phyloP scores from a whole-genome alignment of 2,888 invertebrate genomes.

The Eristalis intricaria region DNA sequence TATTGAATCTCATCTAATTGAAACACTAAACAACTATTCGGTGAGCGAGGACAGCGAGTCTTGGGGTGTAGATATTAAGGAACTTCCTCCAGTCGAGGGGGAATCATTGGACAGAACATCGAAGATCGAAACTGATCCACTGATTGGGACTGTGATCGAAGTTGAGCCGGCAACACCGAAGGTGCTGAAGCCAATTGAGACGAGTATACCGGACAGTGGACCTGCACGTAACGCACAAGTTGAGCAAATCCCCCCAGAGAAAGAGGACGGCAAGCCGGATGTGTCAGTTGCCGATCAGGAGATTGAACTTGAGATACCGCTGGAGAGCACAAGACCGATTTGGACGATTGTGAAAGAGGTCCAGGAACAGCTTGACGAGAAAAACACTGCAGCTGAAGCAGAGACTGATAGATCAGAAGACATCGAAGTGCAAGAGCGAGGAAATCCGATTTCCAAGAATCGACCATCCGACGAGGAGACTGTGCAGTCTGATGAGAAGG shows the following conservation, averaged over 20 bases:
- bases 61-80: constrained; percentile 77
- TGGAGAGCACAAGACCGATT: neutral
- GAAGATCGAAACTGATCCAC: constrained; percentile 76
- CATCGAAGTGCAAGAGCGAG: neutral
- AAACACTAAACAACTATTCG: constrained; percentile 77
- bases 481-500: neutral
- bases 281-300: neutral
- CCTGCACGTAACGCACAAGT: constrained; percentile 64
- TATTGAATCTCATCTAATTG: constrained; percentile 80
- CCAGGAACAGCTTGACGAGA: neutral
- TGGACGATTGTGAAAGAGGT: constrained; percentile 18
- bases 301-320: neutral
- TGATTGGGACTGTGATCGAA: constrained; percentile 77
- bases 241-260: constrained; percentile 4
- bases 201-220: constrained; percentile 65
- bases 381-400: neutral
- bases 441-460: neutral
- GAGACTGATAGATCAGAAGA: neutral
- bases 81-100: constrained; percentile 77
- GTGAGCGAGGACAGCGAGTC: constrained; percentile 75
- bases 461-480: neutral
- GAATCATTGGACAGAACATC: constrained; percentile 78
- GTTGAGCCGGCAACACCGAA: constrained; percentile 78
- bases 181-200: constrained; percentile 76
- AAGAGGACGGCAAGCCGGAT: constrained; percentile 20